Conservation (phyloP, 2,888 invertebrate species). For the Gisinianus flammeolus region DNA sequence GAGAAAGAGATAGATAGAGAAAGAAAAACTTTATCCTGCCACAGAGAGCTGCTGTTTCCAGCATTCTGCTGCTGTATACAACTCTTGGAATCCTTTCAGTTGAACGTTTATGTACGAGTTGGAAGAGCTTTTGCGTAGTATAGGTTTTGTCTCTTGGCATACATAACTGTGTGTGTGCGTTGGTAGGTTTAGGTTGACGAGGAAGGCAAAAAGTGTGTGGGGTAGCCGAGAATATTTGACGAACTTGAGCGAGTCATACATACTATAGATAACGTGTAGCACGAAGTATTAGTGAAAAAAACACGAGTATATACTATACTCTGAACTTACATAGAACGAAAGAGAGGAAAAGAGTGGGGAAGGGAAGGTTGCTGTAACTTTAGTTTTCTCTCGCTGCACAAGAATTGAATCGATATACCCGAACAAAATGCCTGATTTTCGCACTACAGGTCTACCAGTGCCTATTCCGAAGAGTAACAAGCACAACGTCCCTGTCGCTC, state of each 20-base stretch:
- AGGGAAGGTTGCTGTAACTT: conserved; percentile 19
- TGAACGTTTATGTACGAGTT: background rate
- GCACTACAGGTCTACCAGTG: conserved; percentile 55
- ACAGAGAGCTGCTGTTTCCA: conserved; percentile 24
- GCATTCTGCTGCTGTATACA: background rate
- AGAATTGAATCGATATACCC: conserved; percentile 29
- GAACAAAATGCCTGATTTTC: conserved; percentile 57
- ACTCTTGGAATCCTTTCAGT: conserved; percentile 1
- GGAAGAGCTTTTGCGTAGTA: conserved; percentile 27
- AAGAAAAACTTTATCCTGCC: conserved; percentile 7
- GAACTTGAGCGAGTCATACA: background rate
- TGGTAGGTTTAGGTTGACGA: conserved; percentile 16
- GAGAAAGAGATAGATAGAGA: conserved; percentile 1
- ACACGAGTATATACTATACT: no score
- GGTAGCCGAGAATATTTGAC: background rate
- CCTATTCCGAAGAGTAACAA: conserved; percentile 53
- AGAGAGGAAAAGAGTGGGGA: conserved; percentile 2
- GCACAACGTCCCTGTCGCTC: conserved; percentile 21
- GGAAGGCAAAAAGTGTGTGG: conserved; percentile 1
- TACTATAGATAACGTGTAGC: no score
- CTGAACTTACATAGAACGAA: no score
- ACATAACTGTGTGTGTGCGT: conserved; percentile 4
- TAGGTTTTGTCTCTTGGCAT: background rate
- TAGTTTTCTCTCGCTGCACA: background rate
- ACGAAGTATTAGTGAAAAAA: no score